Percentiles rank a stretch among this genome's conserved stretches.
Conservation (phyloP, 2,888 invertebrate genomes). For the Limnephilus auricula region DNA sequence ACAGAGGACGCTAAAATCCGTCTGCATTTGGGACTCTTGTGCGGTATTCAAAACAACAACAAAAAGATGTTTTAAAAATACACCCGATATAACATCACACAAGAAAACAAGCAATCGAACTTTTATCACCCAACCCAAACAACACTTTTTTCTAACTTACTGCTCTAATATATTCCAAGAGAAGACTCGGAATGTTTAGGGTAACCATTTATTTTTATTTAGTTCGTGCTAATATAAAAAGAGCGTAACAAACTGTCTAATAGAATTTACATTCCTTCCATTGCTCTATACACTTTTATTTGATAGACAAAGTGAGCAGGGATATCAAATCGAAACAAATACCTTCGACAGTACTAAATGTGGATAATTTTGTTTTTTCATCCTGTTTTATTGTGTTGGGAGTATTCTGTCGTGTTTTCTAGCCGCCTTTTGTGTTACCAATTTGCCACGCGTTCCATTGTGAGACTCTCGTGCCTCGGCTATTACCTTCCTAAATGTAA, state of each 20-base stretch:
- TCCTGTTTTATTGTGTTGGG: neutral
- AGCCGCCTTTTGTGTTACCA: neutral
- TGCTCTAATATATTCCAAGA: neutral
- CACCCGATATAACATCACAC: neutral
- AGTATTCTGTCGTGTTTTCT: neutral
- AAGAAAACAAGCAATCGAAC: neutral
- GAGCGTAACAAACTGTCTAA: neutral
- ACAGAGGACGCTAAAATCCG: no score
- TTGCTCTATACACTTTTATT: neutral
- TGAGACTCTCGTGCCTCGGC: slow-evolving; percentile 8
- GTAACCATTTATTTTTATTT: neutral
- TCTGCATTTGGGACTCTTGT: no score
- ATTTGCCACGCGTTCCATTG: slow-evolving; percentile 45
- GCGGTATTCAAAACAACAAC: no score
- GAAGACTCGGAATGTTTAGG: neutral
- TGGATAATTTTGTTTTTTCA: slow-evolving; percentile 19
- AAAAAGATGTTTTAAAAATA: no score
- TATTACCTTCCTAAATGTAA: slow-evolving; percentile 20
- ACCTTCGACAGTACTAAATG: slow-evolving; percentile 26
- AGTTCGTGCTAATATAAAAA: slow-evolving; percentile 2
- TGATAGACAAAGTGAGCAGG: neutral
- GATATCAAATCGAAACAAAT: slow-evolving; percentile 34
- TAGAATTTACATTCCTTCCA: neutral
- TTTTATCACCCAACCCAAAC: neutral
- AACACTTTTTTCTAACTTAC: neutral